Base-by-base conservation (phyloP, 2,888 invertebrate species). In the Aelia acuminata region DNA sequence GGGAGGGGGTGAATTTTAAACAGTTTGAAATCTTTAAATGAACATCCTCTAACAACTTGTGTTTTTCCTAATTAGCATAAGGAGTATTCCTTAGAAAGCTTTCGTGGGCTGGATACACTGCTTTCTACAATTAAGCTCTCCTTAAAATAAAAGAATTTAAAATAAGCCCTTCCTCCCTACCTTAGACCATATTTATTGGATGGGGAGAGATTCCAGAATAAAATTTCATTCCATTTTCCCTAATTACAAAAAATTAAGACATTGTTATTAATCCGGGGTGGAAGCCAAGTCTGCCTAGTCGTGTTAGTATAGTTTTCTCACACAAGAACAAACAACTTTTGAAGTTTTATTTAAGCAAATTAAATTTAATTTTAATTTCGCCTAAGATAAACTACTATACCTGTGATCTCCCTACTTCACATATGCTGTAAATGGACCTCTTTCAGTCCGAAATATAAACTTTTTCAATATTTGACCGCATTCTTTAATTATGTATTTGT, bases 11-110 rank as follows among this genome's bases (percentile, higher is more conserved):
- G 85, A 85, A 85, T 85, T 85, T 85, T 85, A 85, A 85, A 85
- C 85, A 85, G 85, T 85, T 85, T 50, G 48, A 85, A 85, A 85
- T 57, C 85, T 53, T 85, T 85, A 53, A 85, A 53, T 50, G 85
- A 57, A 53, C 53, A 50, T 35, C 53, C 43, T 43, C 57, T 57
- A 39, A 39, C 85, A 85, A 85, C 53, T 85, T 85, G 53, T 53
- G 85, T 35, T 85, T 85, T 49, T 35, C 85, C 35, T 85, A 31
- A 85, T 85, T 85, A 22, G 57, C 85, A 85, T 85, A 85, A 39
- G 85, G 31, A 48, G 50, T n/a, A 48, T 48, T 84, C 84, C 49
- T 49, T 50, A 47, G 26, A 3, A 70, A 70, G 31, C 63, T 8
- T 31, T 26, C 3, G 15, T 10, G 7, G 15, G 35, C 63, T 1